Conservation (phyloP, 2,888 invertebrate genomes). For the Embidobia sp. region DNA sequence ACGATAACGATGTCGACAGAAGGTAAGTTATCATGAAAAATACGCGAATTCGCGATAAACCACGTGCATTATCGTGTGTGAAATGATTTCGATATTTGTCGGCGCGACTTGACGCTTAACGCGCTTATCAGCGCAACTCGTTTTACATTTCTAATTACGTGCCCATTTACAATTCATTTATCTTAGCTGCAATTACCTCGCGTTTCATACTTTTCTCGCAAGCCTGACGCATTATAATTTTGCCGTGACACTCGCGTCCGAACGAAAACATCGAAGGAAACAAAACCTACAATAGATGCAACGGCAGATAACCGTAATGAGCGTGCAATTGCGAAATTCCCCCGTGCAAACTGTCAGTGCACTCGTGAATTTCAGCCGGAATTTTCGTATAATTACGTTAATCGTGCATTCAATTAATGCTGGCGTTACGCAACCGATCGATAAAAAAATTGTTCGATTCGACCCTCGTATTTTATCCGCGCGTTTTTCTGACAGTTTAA, state of each 20-base stretch:
- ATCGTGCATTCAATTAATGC: constrained; percentile 45
- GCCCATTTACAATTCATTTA: constrained; percentile 50
- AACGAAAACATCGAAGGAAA: constrained; percentile 25
- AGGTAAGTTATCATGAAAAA: constrained; percentile 41
- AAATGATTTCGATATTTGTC: constrained; percentile 45
- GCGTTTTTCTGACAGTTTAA: constrained; percentile 50
- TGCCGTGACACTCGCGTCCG: background rate
- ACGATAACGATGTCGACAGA: constrained; percentile 52
- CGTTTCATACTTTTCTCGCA: constrained; percentile 12
- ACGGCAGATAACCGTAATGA: constrained; percentile 34
- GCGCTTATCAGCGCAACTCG: constrained; percentile 39
- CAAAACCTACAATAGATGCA: constrained; percentile 14
- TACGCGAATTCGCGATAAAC: constrained; percentile 29
- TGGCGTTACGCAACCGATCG: constrained; percentile 22
- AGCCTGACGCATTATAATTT: constrained; percentile 6
- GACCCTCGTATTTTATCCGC: constrained; percentile 14
- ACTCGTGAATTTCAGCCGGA: constrained; percentile 50
- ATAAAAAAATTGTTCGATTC: constrained; percentile 28
- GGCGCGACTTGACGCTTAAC: constrained; percentile 31
- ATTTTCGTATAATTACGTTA: constrained; percentile 49
- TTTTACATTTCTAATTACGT: constrained; percentile 41
- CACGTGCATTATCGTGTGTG: constrained; percentile 21
- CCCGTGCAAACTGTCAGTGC: constrained; percentile 66
- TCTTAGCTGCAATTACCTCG: constrained; percentile 19
- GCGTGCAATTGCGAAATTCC: constrained; percentile 60